A percentile compares a stretch with the other conserved stretches of the same genome.
These are phyloP conservation scores for Phrynocephalus vlangalii DNA, from an alignment of 2,797 vertebrate genomes.

Conservation along the genomic window DNA sequence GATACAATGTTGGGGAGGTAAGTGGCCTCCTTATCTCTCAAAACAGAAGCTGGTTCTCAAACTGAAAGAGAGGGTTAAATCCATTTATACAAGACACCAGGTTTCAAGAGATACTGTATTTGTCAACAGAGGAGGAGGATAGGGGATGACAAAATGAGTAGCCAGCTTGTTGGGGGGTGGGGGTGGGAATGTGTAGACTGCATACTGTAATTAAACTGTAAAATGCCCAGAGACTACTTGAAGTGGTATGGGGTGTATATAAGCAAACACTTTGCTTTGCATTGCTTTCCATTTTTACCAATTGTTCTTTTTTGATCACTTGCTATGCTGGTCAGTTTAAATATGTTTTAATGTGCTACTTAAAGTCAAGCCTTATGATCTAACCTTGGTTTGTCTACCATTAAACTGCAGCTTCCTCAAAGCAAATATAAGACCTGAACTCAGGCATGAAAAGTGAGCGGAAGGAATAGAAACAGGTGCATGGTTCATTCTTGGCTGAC, in stretches of 20 bases:
- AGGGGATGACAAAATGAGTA: background rate
- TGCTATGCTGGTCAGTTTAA: background rate
- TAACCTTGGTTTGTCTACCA: background rate
- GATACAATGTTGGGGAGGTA: conserved; percentile 87
- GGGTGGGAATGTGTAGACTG: too few relatives aligned
- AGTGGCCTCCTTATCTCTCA: background rate
- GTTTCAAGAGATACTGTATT: background rate
- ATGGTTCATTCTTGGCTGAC: background rate
- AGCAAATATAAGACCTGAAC: background rate
- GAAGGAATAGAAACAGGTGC: background rate
- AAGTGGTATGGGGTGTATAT: too few relatives aligned
- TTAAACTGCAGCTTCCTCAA: background rate
- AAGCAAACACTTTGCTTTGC: too few relatives aligned
- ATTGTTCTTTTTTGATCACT: background rate
- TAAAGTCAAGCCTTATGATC: background rate
- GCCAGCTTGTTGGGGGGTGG: too few relatives aligned
- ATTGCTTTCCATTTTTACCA: too few relatives aligned
- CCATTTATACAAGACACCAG: background rate
- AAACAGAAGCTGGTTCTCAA: background rate
- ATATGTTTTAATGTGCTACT: background rate
- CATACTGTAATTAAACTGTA: too few relatives aligned
- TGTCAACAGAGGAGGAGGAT: background rate
- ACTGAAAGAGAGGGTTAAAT: background rate
- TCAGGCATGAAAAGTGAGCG: background rate
- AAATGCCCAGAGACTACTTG: too few relatives aligned